A percentile compares a stretch with the other conserved stretches of the same genome.
Conservation (phyloP, 2,888 invertebrate genomes). For the Acanthopleura granulata region DNA sequence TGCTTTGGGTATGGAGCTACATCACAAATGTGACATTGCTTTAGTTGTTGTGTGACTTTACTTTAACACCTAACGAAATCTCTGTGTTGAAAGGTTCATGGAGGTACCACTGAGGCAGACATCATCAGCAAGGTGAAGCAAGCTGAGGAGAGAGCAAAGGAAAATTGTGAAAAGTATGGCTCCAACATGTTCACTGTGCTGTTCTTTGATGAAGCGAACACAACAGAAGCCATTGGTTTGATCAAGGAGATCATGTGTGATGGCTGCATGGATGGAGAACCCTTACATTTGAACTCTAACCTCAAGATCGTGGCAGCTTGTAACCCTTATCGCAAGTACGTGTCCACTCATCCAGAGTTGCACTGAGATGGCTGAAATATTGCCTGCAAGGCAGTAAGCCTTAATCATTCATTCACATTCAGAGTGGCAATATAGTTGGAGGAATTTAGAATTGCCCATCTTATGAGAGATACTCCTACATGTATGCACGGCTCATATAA, state of each 20-base stretch:
- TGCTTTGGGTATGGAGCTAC: too few relatives aligned
- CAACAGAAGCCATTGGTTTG: slow-evolving; percentile 63
- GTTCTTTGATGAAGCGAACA: slow-evolving; percentile 67
- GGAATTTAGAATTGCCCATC: too few relatives aligned
- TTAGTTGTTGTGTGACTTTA: too few relatives aligned
- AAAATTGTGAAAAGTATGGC: slow-evolving; percentile 38
- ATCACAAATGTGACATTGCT: too few relatives aligned
- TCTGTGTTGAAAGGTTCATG: slow-evolving; percentile 52
- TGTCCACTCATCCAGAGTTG: too few relatives aligned
- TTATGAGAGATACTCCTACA: too few relatives aligned
- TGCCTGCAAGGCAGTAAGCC: too few relatives aligned
- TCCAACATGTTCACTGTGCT: slow-evolving; percentile 54
- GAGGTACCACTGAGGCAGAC: slow-evolving; percentile 58
- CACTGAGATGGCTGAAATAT: too few relatives aligned
- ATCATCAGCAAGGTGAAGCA: slow-evolving; percentile 54
- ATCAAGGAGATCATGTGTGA: slow-evolving; percentile 68
- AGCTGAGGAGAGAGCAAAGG: slow-evolving; percentile 47
- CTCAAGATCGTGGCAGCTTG: slow-evolving; percentile 66
- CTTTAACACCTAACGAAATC: too few relatives aligned
- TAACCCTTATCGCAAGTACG: slow-evolving; percentile 65
- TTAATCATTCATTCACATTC: too few relatives aligned
- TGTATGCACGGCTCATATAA: too few relatives aligned
- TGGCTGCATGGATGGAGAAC: slow-evolving; percentile 52
- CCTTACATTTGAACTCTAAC: slow-evolving; percentile 39
- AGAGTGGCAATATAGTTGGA: too few relatives aligned